Percentiles rank a stretch among this genome's conserved stretches.
phyloP scores from a whole-genome alignment of 2,797 vertebrate species.

The Balearica regulorum region DNA sequence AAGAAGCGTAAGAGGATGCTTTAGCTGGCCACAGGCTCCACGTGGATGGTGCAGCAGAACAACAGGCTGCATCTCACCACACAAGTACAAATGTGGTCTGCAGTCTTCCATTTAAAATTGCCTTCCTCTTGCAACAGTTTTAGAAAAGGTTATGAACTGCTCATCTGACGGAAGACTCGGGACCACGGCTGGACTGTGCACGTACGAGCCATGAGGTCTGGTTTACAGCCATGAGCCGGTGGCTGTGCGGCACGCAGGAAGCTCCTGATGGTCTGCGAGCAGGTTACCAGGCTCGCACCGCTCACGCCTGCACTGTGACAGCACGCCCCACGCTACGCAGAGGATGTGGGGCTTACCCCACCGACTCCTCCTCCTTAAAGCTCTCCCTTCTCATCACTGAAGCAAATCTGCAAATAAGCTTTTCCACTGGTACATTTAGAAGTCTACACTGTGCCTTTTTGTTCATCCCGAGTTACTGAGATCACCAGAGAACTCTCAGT shows the following conservation, averaged over 20 bases:
- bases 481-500: background rate
- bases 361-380: background rate
- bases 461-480: background rate
- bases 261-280: fast-evolving
- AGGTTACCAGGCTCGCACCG: background rate
- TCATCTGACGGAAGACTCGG: background rate
- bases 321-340: fast-evolving
- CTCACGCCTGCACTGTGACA: background rate
- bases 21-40: background rate
- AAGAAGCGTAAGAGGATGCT: background rate
- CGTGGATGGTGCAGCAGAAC: background rate
- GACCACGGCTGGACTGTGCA: background rate
- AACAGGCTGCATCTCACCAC: background rate
- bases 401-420: background rate
- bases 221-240: fast-evolving
- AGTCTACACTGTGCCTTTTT: background rate
- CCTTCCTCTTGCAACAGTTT: background rate
- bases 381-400: background rate
- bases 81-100: fast-evolving
- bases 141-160: background rate
- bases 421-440: background rate
- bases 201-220: fast-evolving
- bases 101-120: background rate
- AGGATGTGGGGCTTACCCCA: background rate
- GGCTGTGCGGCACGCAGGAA: background rate